Percentiles rank a stretch among this genome's conserved stretches.
phyloP scores from a whole-genome alignment of 92 coral and sea anemone species.

The Porites evermanni region DNA sequence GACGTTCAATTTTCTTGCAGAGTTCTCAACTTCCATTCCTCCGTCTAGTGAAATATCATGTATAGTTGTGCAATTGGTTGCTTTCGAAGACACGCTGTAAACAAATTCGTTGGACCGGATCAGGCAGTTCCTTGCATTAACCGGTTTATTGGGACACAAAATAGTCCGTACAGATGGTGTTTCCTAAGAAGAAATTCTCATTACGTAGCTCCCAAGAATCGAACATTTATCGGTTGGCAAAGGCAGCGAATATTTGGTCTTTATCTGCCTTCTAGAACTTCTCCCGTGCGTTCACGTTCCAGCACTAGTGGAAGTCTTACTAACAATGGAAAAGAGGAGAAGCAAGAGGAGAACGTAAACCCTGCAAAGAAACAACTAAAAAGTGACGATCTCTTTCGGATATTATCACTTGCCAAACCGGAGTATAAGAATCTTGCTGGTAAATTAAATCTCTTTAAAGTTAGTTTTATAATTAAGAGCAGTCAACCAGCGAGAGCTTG shows the following conservation, averaged over 20 bases:
- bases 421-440: slow-evolving; percentile 73
- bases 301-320: background rate
- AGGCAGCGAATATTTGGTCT: background rate
- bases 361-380: slow-evolving; percentile 33
- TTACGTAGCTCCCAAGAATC: background rate
- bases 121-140: background rate
- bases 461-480: background rate
- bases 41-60: slow-evolving; percentile 2
- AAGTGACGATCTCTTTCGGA: slow-evolving; percentile 63
- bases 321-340: background rate
- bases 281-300: background rate
- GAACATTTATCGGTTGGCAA: background rate
- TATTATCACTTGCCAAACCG: slow-evolving; percentile 76
- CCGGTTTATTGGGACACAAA: background rate
- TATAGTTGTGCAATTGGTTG: slow-evolving; percentile 10
- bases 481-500: background rate
- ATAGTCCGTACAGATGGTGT: background rate
- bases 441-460: slow-evolving; percentile 3
- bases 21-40: background rate
- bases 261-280: background rate
- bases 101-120: background rate
- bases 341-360: background rate
- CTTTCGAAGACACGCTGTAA: background rate
- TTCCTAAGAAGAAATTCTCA: background rate
- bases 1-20: background rate